Conservation (phyloP, 2,888 invertebrate genomes). For the Laspeyria flexula region DNA sequence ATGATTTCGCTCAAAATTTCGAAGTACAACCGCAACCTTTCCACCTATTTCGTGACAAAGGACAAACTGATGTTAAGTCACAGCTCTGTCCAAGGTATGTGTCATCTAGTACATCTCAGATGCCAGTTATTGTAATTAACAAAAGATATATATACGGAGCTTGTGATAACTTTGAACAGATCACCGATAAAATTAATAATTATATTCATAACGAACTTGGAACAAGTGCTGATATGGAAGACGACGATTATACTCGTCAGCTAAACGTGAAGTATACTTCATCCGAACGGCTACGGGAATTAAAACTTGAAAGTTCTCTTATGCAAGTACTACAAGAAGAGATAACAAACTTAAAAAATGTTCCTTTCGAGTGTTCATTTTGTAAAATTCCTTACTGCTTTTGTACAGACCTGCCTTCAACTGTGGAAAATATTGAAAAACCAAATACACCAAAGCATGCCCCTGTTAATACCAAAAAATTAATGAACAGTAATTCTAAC, state of each 20-base stretch:
- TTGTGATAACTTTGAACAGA: constrained; percentile 71
- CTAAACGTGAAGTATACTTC: constrained; percentile 62
- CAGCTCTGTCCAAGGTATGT: constrained; percentile 67
- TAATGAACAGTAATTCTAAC: too few species aligned
- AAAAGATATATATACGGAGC: constrained; percentile 72
- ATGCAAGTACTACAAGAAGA: constrained; percentile 72
- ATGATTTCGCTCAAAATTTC: constrained; percentile 52
- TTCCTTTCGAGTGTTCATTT: constrained; percentile 54
- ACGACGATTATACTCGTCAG: constrained; percentile 58
- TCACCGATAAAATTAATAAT: constrained; percentile 63
- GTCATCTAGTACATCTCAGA: constrained; percentile 63
- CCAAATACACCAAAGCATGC: neutral
- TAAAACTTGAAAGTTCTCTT: constrained; percentile 70
- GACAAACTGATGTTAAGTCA: constrained; percentile 58
- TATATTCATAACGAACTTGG: constrained; percentile 58
- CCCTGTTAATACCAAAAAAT: too few species aligned
- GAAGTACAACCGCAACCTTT: constrained; percentile 65
- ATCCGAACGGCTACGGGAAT: constrained; percentile 55
- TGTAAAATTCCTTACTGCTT: constrained; percentile 52
- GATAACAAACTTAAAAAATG: constrained; percentile 56
- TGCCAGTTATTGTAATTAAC: constrained; percentile 74
- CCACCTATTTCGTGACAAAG: constrained; percentile 69
- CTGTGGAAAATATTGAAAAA: neutral
- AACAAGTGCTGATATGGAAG: constrained; percentile 61
- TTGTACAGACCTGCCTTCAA: neutral